phyloP scores from a whole-genome alignment of 1,140 invertebrate genomes.

The Aphaenogaster ashmeadi region DNA sequence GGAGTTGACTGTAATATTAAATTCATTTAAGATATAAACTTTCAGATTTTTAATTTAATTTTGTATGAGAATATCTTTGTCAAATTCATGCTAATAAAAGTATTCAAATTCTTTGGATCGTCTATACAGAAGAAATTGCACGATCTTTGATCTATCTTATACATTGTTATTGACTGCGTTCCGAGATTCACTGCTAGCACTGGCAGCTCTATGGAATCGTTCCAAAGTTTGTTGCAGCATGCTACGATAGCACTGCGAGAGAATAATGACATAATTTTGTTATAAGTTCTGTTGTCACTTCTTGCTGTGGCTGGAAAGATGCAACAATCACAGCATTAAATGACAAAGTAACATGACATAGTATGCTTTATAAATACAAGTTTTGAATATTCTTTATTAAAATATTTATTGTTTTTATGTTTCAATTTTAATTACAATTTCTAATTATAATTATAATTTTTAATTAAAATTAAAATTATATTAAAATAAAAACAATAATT shows the following conservation, averaged over 20 bases:
- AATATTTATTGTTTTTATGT: not conserved
- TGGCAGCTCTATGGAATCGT: not conserved
- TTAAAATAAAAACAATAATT: too few relatives aligned
- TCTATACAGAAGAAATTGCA: not conserved
- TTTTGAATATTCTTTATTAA: not conserved
- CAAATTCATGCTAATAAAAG: not conserved
- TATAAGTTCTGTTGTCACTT: not conserved
- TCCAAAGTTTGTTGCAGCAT: not conserved
- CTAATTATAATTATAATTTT: too few relatives aligned
- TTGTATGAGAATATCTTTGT: not conserved
- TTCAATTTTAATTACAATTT: not conserved
- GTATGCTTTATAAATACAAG: not conserved
- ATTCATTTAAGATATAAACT: not conserved
- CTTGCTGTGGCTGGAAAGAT: not conserved
- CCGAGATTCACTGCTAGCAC: not conserved
- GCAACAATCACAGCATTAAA: not conserved
- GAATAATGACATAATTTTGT: not conserved
- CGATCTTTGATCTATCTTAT: not conserved
- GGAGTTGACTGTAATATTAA: too few relatives aligned
- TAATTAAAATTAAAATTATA: too few relatives aligned
- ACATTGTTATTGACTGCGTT: not conserved
- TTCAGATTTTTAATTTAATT: not conserved
- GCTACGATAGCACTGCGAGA: not conserved
- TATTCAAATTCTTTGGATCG: not conserved
- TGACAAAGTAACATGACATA: not conserved